phyloP scores from a whole-genome alignment of 2,797 vertebrate genomes.

The Chiroxiphia lanceolata region DNA sequence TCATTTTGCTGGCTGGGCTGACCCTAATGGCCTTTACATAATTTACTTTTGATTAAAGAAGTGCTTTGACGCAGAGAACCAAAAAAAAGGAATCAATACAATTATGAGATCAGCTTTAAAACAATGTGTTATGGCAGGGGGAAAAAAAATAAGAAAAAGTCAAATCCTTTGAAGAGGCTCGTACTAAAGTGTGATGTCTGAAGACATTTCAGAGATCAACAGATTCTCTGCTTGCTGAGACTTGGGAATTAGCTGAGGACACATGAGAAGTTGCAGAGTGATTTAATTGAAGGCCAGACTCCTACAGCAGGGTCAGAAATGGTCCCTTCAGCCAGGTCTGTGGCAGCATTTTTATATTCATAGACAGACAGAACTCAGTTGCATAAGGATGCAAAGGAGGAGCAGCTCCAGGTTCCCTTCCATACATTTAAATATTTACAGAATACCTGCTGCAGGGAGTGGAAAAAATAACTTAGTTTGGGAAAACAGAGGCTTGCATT shows the following conservation, averaged over 20 bases:
- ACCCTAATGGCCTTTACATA: slow-evolving; percentile 76
- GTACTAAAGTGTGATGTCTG: not conserved
- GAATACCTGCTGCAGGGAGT: slow-evolving; percentile 3
- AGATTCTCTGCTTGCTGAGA: not conserved
- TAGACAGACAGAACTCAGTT: not conserved
- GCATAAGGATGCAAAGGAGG: not conserved
- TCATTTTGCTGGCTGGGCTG: slow-evolving; percentile 71
- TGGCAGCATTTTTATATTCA: not conserved
- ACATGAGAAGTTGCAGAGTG: not conserved
- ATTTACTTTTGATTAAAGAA: slow-evolving; percentile 85
- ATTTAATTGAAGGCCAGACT: not conserved
- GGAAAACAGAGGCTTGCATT: slow-evolving; percentile 64
- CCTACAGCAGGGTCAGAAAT: not conserved
- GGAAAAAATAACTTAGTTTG: slow-evolving; percentile 54
- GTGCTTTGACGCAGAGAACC: slow-evolving; percentile 72
- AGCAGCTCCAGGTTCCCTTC: not conserved
- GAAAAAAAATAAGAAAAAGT: not conserved
- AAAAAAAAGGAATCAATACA: slow-evolving; percentile 64
- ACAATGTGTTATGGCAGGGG: slow-evolving; percentile 44
- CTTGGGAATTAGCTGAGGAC: not conserved
- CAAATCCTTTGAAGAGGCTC: not conserved
- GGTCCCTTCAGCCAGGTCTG: not conserved
- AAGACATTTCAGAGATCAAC: not conserved
- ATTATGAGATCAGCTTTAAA: slow-evolving; percentile 76
- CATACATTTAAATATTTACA: not conserved